Percentiles rank a stretch among this genome's conserved stretches.
phyloP scores from a whole-genome alignment of 1,140 invertebrate species.

The Drosophila punjabiensis region DNA sequence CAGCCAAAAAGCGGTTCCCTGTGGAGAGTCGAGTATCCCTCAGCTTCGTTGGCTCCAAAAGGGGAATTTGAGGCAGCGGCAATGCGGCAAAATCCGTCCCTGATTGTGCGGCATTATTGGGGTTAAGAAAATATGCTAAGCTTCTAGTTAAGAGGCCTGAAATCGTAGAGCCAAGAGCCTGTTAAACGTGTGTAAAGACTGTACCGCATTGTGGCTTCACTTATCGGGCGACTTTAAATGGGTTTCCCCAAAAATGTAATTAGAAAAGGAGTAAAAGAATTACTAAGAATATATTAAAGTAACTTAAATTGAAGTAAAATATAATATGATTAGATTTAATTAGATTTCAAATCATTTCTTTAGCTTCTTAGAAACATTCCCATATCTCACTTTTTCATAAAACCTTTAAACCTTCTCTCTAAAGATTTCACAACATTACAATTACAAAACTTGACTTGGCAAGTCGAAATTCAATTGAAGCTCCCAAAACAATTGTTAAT shows the following conservation, averaged over 20 bases:
- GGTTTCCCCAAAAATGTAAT: background rate
- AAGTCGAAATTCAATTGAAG: constrained; percentile 42
- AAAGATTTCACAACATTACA: background rate
- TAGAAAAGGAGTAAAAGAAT: background rate
- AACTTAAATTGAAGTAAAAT: background rate
- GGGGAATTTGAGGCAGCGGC: constrained; percentile 59
- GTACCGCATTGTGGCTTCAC: constrained; percentile 5
- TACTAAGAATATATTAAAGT: background rate
- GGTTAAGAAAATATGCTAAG: constrained; percentile 74
- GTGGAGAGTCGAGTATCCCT: constrained; percentile 48
- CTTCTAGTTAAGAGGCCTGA: constrained; percentile 27
- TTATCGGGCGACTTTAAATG: constrained; percentile 1
- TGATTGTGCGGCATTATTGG: constrained; percentile 67
- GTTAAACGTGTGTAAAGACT: constrained; percentile 4
- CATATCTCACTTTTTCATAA: background rate
- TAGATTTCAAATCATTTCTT: background rate
- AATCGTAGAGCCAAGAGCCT: constrained; percentile 10
- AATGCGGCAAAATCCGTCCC: constrained; percentile 69
- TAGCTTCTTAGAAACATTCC: background rate
- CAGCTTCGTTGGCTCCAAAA: constrained; percentile 32
- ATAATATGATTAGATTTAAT: background rate
- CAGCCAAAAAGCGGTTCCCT: constrained; percentile 35
- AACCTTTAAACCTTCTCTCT: background rate
- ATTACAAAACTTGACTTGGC: constrained; percentile 10
- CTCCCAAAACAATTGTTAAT: constrained; percentile 60